Evolutionary conservation across 1,140 invertebrate genomes (phyloP).

Genomic region (Anoplolepis gracilipes): DNA sequence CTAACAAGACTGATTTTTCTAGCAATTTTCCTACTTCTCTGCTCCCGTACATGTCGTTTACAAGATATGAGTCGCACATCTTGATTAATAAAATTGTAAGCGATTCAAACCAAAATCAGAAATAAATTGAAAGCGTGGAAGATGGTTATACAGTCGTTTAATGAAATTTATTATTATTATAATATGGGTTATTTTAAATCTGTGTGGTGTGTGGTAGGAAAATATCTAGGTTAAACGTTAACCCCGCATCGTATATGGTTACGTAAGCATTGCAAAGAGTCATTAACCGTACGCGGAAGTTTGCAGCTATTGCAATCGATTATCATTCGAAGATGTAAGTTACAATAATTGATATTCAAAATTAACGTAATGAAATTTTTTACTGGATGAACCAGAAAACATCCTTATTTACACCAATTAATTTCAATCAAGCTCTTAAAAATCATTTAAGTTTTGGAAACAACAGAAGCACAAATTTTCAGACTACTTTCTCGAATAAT

Average conservation of each 20-base stretch:
- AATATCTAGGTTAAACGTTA: slow-evolving; percentile 35
- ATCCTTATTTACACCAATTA: neutral
- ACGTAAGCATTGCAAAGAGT: slow-evolving; percentile 44
- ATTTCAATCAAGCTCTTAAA: neutral
- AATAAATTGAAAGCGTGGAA: neutral
- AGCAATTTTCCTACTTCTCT: slow-evolving; percentile 11
- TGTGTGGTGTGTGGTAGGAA: neutral
- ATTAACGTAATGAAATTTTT: slow-evolving; percentile 16
- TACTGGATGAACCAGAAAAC: neutral
- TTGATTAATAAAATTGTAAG: neutral
- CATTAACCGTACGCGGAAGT: slow-evolving; percentile 15
- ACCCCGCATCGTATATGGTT: slow-evolving; percentile 4
- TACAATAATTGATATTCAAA: slow-evolving; percentile 32
- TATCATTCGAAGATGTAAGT: slow-evolving; percentile 11
- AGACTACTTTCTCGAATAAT: neutral
- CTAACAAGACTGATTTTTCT: slow-evolving; percentile 31
- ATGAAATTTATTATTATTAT: slow-evolving; percentile 20
- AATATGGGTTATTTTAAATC: slow-evolving; percentile 27
- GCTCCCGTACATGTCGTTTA: neutral
- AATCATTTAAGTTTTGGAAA: neutral
- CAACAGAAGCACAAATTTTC: no score
- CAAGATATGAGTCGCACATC: slow-evolving; percentile 3
- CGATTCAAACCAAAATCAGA: neutral
- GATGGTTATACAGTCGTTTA: neutral
- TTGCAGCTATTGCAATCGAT: slow-evolving; percentile 31